Percentiles rank a stretch among this genome's conserved stretches.
phyloP scores from a whole-genome alignment of 30 jellyfish, hydroid and myxozoan genomes.

The Chrysaora quinquecirrha region DNA sequence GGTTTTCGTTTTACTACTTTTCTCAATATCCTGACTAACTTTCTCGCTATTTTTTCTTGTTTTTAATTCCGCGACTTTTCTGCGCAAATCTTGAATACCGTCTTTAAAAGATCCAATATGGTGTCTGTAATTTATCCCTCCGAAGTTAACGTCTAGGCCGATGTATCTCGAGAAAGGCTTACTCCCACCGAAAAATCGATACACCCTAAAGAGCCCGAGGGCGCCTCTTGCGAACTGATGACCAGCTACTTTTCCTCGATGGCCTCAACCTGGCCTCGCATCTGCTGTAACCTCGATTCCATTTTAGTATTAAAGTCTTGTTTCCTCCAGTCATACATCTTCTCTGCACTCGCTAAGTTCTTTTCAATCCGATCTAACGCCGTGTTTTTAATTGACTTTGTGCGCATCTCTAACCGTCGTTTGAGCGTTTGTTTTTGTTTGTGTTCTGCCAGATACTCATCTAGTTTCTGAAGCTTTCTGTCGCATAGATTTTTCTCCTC shows the following conservation, averaged over 20 bases:
- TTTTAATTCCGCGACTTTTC: constrained; percentile 2
- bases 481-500: constrained; percentile 61
- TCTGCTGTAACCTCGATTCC: not conserved
- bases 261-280: not conserved
- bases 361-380: constrained; percentile 17
- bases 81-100: not conserved
- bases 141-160: constrained; percentile 26
- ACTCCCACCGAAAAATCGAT: constrained; percentile 26
- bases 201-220: not conserved
- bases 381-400: constrained; percentile 32
- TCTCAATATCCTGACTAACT: constrained; percentile 4
- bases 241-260: constrained; percentile 11
- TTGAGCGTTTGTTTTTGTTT: constrained; percentile 38
- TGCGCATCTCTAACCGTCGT: constrained; percentile 19
- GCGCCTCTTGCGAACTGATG: not conserved
- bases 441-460: constrained; percentile 44
- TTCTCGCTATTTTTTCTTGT: constrained; percentile 28
- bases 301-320: not conserved
- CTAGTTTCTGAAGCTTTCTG: constrained; percentile 29
- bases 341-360: not conserved
- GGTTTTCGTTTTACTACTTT: not conserved
- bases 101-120: not conserved
- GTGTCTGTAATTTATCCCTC: constrained; percentile 1
- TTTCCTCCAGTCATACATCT: constrained; percentile 5
- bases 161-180: constrained; percentile 25